These are phyloP conservation scores for Halcyon senegalensis DNA, from an alignment of 2,113 vertebrate genomes.

Conservation along the genomic window DNA sequence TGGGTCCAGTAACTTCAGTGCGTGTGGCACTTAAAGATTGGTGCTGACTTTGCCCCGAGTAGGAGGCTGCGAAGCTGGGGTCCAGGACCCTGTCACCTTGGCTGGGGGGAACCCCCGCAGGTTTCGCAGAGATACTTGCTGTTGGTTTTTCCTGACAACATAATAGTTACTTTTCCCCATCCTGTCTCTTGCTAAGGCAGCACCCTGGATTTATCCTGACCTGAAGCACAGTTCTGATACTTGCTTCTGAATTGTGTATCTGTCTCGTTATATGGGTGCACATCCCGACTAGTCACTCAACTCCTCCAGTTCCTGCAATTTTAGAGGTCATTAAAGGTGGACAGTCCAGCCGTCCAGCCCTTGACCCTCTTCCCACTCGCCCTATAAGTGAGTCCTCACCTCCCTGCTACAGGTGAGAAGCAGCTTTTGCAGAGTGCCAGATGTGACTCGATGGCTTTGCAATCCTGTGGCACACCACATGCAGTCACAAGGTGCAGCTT, in stretches of 20 bases:
- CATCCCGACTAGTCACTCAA: neutral
- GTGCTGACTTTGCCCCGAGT: neutral
- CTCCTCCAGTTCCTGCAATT: neutral
- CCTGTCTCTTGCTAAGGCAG: neutral
- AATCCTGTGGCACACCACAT: accelerated
- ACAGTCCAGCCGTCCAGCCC: neutral
- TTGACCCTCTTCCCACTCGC: neutral
- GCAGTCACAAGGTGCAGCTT: neutral
- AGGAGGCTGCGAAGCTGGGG: neutral
- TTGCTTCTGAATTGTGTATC: neutral
- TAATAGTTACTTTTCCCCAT: neutral
- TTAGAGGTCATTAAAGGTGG: neutral
- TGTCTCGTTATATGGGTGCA: neutral
- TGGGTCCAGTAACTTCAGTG: neutral
- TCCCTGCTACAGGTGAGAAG: neutral
- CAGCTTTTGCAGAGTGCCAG: neutral
- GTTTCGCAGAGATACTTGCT: neutral
- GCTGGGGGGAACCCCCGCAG: neutral
- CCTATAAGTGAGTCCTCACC: neutral
- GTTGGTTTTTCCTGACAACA: neutral
- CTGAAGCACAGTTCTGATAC: neutral
- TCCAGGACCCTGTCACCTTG: neutral
- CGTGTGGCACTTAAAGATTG: accelerated
- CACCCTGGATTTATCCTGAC: neutral
- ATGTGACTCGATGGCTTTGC: neutral